Evolutionary conservation across 2,888 invertebrate species (phyloP), one percentile per base, ranked within the genome.

Genomic region (Sthenelais limicola): DNA sequence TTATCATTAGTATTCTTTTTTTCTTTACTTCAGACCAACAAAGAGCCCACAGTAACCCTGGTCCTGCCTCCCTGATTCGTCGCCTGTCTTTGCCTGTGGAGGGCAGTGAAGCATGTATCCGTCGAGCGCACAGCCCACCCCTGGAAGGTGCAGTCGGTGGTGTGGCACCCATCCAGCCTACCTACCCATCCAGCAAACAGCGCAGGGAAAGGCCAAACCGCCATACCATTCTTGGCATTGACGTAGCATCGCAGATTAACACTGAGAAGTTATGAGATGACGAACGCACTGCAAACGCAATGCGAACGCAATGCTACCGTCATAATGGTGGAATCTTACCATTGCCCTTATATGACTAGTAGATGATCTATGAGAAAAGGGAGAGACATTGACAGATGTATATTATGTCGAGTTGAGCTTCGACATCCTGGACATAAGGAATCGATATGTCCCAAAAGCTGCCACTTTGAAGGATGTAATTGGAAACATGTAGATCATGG

Each of bases 21-120:
- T 7, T 26, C 26, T 9, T 56, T 56, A 26, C n/a, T 28, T 56
- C 62, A 67, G 67, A 67, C 26, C 28, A 9, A 9, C 67, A 67
- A 48, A 47, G 67, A n/a, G 26, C 67, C 24, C 67, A 21, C 48
- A 67, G 67, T 32, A 48, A 47, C 18, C 67, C 67, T 5, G 67
- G 67, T 1, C 67, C 48, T 18, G 15, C 67, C 67, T 21, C 67
- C 38, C 35, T 62, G 38, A 35, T 62, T 12, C 62, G 62, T 43
- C 62, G 62, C 21, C 62, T 62, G 18, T 62, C 62, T 1, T 43
- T 62, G 2, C 62, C 62, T 1, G 62, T 62, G 18, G 38, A 62
- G 9, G 21, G 24, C 3, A 38, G 12, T 4, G 38, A 38, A 5
- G 18, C 38, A 15, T 21, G 21, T 15, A 18, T 21, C 62, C 1